Evolutionary conservation across 1,140 invertebrate genomes (phyloP).

Genomic region (Drosophila novamexicana): DNA sequence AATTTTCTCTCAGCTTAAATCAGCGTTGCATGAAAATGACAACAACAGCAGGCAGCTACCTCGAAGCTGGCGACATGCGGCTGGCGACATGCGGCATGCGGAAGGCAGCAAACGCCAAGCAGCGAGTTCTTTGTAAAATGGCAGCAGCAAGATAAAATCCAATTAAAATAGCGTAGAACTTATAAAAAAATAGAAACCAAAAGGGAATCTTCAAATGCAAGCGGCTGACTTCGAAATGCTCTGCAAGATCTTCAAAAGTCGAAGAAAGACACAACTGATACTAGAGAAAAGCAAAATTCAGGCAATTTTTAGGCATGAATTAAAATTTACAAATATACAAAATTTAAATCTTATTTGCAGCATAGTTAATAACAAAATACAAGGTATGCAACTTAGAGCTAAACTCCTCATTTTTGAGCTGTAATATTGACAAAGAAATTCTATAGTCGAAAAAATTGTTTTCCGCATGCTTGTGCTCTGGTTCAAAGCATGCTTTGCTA

Average conservation of each 20-base stretch:
- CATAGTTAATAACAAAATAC: no score
- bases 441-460: no score
- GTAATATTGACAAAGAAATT: no score
- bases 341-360: no score
- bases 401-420: no score
- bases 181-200: slow-evolving; percentile 34
- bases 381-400: no score
- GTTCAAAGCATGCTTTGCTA: no score
- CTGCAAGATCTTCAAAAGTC: not conserved
- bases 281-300: no score
- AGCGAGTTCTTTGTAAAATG: slow-evolving; percentile 52
- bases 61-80: slow-evolving; percentile 3
- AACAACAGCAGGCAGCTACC: slow-evolving; percentile 31
- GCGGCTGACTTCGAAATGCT: slow-evolving; percentile 12
- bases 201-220: not conserved
- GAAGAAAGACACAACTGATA: no score
- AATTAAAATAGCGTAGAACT: slow-evolving; percentile 73
- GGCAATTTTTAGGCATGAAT: no score
- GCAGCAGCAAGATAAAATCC: slow-evolving; percentile 74
- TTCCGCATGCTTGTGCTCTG: no score
- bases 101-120: slow-evolving; percentile 24
- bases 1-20: slow-evolving; percentile 73
- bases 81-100: slow-evolving; percentile 6
- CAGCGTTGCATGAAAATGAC: slow-evolving; percentile 67
- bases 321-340: no score